Percentiles rank a stretch among this genome's conserved stretches.
phyloP scores from a whole-genome alignment of 1,140 invertebrate species.

The Trichonephila clavipes region DNA sequence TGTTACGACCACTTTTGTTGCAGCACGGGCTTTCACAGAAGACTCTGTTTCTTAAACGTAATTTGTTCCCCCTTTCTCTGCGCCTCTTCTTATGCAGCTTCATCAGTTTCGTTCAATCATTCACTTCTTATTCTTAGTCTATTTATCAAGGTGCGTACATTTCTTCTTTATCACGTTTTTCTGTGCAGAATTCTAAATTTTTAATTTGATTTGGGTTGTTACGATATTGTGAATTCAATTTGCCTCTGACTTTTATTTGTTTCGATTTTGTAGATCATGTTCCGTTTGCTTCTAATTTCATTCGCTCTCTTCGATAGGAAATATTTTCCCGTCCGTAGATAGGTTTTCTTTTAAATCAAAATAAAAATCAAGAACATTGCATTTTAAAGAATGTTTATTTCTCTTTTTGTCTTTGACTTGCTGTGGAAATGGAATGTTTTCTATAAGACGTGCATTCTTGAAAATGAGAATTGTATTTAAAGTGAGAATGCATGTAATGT shows the following conservation, averaged over 20 bases:
- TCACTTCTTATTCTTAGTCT: conserved; percentile 49
- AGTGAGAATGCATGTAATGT: too few species aligned
- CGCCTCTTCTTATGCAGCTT: conserved; percentile 52
- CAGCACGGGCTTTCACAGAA: background rate
- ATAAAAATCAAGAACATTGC: background rate
- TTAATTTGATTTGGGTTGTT: conserved; percentile 72
- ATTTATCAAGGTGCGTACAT: conserved; percentile 58
- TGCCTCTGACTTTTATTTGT: conserved; percentile 11
- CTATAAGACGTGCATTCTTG: too few species aligned
- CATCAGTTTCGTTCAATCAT: conserved; percentile 66
- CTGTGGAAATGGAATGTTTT: too few species aligned
- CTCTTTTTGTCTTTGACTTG: too few species aligned
- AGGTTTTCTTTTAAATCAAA: background rate
- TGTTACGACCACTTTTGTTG: conserved; percentile 71
- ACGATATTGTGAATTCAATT: conserved; percentile 68
- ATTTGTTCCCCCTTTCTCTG: conserved; percentile 40
- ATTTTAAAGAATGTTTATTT: background rate
- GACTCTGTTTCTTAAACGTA: conserved; percentile 53
- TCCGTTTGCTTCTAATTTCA: conserved; percentile 53
- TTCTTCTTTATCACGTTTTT: background rate
- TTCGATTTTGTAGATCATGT: background rate
- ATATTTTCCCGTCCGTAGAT: background rate
- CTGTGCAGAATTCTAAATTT: conserved; percentile 60
- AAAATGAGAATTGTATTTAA: too few species aligned
- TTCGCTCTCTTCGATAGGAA: background rate